These are phyloP conservation scores for Coptodon bakossiorum DNA, from an alignment of 2,113 vertebrate genomes.

Conservation along the genomic window DNA sequence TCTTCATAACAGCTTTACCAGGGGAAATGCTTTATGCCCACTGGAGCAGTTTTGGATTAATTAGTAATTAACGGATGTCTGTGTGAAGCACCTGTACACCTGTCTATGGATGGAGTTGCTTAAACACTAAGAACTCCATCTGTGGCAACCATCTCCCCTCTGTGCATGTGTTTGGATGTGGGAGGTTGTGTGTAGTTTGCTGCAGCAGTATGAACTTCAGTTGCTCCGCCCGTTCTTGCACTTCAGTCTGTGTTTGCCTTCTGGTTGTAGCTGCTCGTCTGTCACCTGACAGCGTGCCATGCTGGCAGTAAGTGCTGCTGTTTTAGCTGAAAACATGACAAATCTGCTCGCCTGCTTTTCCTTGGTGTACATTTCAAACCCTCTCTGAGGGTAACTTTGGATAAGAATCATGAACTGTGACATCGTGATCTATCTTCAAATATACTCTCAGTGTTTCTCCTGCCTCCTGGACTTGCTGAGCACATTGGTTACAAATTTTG, in stretches of 20 bases:
- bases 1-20: neutral
- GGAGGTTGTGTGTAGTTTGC: neutral
- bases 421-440: neutral
- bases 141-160: neutral
- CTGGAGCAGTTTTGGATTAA: neutral
- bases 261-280: neutral
- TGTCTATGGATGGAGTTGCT: neutral
- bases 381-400: neutral
- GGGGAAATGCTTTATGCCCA: neutral
- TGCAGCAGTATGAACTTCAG: neutral
- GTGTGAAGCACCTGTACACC: neutral
- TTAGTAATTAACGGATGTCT: neutral
- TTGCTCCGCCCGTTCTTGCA: neutral
- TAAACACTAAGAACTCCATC: neutral
- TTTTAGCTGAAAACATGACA: neutral
- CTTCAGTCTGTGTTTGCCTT: neutral
- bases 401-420: neutral
- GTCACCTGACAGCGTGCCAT: neutral
- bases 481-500: neutral
- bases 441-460: neutral
- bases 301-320: neutral
- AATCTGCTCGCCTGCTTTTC: neutral
- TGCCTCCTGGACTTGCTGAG: neutral
- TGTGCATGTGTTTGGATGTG: neutral
- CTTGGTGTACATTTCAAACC: neutral